Conservation (phyloP, 2,113 vertebrate genomes). For the Cebidichthys violaceus region DNA sequence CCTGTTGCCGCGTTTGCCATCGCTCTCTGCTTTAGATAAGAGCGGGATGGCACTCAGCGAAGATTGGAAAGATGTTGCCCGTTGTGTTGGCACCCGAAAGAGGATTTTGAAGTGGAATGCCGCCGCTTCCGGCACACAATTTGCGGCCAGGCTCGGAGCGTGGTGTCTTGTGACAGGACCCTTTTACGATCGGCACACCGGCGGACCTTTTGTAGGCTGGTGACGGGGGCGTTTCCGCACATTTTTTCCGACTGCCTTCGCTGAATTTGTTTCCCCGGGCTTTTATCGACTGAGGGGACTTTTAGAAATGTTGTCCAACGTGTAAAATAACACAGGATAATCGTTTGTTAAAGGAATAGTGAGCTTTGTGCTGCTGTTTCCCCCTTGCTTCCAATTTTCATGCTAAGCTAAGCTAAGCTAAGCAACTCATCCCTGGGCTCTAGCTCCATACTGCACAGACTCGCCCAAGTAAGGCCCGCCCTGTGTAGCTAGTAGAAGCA, state of each 20-base stretch:
- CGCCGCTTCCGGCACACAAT: slow-evolving; percentile 12
- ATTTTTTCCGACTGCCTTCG: background rate
- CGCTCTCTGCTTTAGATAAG: slow-evolving; percentile 11
- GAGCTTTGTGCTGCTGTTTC: background rate
- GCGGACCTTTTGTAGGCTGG: slow-evolving; percentile 38
- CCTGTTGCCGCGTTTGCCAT: slow-evolving; percentile 13
- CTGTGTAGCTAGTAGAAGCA: background rate
- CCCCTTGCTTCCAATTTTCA: background rate
- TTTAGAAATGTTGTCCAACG: background rate
- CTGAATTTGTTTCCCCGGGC: slow-evolving; percentile 5
- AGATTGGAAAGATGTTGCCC: slow-evolving; percentile 23
- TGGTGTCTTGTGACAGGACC: slow-evolving; percentile 9
- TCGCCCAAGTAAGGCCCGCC: background rate
- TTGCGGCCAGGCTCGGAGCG: background rate
- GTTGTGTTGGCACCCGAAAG: slow-evolving; percentile 18
- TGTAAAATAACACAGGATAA: background rate
- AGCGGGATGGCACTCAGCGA: slow-evolving; percentile 13
- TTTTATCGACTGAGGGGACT: background rate
- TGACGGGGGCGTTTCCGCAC: background rate
- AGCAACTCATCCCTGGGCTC: background rate
- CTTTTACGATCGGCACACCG: slow-evolving; percentile 17
- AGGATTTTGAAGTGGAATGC: slow-evolving; percentile 28
- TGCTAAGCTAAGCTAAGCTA: background rate
- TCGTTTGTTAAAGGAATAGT: background rate
- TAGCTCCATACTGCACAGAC: background rate